A percentile compares a stretch with the other conserved stretches of the same genome.
These are phyloP conservation scores for Oedothorax gibbosus DNA, from an alignment of 1,140 invertebrate genomes.

Conservation along the genomic window DNA sequence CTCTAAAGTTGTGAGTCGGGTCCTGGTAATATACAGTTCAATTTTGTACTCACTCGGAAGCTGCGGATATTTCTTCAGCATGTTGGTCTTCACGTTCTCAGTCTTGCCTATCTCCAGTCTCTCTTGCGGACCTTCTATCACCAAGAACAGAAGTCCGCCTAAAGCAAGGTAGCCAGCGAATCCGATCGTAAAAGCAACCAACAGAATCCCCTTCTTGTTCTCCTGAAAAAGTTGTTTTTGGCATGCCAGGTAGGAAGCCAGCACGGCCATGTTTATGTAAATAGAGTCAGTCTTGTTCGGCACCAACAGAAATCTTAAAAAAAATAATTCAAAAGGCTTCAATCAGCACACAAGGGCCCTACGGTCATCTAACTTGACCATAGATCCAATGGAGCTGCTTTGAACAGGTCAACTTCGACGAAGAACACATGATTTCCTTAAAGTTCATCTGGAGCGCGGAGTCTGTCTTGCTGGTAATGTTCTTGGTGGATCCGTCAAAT, in stretches of 20 bases:
- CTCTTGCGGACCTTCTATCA: slow-evolving; percentile 9
- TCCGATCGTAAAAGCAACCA: neutral
- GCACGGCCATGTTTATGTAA: slow-evolving; percentile 9
- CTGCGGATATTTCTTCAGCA: neutral
- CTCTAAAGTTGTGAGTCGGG: too few species aligned
- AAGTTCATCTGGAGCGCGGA: slow-evolving; percentile 31
- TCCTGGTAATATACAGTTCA: too few species aligned
- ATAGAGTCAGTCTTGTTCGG: neutral
- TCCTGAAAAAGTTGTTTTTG: neutral
- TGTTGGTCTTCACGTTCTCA: neutral
- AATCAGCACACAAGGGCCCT: neutral
- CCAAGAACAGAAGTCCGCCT: neutral
- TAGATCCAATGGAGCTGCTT: slow-evolving; percentile 59
- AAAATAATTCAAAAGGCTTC: slow-evolving; percentile 9
- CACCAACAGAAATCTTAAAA: neutral
- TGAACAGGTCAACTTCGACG: slow-evolving; percentile 41
- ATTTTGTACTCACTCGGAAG: slow-evolving; percentile 12
- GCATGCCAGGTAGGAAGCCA: neutral
- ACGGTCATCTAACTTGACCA: slow-evolving; percentile 55
- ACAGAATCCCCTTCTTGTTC: neutral
- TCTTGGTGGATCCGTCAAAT: neutral
- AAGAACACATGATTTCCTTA: slow-evolving; percentile 41
- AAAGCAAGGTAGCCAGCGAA: neutral
- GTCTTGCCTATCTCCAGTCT: neutral
- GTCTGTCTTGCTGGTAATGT: neutral